Evolutionary conservation across 1,140 invertebrate species (phyloP), one percentile per base, ranked within the genome.

Genomic region (Aphelenchoides besseyi): DNA sequence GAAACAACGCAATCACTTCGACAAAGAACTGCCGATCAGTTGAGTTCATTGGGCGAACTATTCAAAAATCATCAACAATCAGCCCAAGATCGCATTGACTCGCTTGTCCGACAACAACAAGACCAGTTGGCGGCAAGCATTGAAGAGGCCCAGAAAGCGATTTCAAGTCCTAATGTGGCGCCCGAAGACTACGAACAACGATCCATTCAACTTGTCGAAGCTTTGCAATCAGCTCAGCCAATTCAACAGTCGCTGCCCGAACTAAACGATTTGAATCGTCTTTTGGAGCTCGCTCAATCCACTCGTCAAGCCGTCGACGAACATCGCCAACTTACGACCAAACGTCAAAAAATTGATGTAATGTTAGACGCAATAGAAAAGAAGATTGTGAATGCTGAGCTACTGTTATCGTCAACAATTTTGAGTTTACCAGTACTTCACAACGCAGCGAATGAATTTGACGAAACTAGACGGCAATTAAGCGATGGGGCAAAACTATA

Each of bases 1-100:
- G 54, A 57, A 28, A 28, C 9, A 8, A 23, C 54, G 5, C 28
- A n/a, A 57, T 5, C 5, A 5, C 18, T 57, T 5, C 5, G 54
- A 18, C 5, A n/a, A 5, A 57, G 23, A 57, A 57, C 54, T 8
- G 18, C 5, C 18, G 54, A 57, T 23, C 54, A 57, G 54, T 57
- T 57, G 18, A 28, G n/a, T 3, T 28, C n/a, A 23, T 23, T 57
- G 5, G 18, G 18, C n/a, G 54, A 57, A 23, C 23, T 57, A 23
- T 57, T 57, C 54, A 28, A 57, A 57, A 28, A n/a, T 23, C 5
- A 57, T 28, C 54, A 28, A 18, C 54, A 57, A 23, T 57, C 54
- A 28, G 54, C 28, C 5, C 5, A 57, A n/a, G 54, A 57, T 23
- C 5, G 54, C 5, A 57, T 57, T 28, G 54, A 57, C 54, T 8